Conservation (phyloP, 1,140 invertebrate species). For the Hylaeus volcanicus region DNA sequence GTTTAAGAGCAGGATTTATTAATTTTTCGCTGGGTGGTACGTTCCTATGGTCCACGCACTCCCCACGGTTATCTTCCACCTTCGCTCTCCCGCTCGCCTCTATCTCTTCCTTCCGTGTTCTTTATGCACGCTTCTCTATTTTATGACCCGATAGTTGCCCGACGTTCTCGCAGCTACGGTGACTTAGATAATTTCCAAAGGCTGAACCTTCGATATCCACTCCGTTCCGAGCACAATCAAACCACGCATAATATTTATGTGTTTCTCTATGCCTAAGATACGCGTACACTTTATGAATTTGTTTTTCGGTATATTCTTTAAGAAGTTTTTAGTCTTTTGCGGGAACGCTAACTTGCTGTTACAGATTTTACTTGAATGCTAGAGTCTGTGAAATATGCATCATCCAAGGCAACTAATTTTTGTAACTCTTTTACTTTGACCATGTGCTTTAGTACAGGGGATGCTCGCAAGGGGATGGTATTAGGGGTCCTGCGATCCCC, state of each 20-base stretch:
- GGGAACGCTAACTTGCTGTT: too few relatives aligned
- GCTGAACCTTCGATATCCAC: background rate
- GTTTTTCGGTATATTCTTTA: too few relatives aligned
- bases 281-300: too few relatives aligned
- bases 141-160: slow-evolving; percentile 25
- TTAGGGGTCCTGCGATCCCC: slow-evolving; percentile 10
- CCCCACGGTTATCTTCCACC: slow-evolving; percentile 47
- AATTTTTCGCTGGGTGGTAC: slow-evolving; percentile 80
- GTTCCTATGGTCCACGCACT: slow-evolving; percentile 64
- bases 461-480: slow-evolving; percentile 16
- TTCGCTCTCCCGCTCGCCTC: slow-evolving; percentile 39
- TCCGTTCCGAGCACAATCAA: too few relatives aligned
- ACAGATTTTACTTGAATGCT: too few relatives aligned
- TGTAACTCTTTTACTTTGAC: too few relatives aligned
- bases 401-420: too few relatives aligned
- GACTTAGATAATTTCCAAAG: background rate
- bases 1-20: slow-evolving; percentile 81
- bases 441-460: background rate
- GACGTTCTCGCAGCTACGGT: background rate
- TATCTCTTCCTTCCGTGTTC: slow-evolving; percentile 63
- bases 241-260: too few relatives aligned
- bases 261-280: too few relatives aligned
- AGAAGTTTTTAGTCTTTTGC: too few relatives aligned
- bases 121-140: slow-evolving; percentile 56
- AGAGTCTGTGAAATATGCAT: too few relatives aligned